Evolutionary conservation across 2,797 vertebrate species (phyloP).

Genomic region (Ibycter americanus): DNA sequence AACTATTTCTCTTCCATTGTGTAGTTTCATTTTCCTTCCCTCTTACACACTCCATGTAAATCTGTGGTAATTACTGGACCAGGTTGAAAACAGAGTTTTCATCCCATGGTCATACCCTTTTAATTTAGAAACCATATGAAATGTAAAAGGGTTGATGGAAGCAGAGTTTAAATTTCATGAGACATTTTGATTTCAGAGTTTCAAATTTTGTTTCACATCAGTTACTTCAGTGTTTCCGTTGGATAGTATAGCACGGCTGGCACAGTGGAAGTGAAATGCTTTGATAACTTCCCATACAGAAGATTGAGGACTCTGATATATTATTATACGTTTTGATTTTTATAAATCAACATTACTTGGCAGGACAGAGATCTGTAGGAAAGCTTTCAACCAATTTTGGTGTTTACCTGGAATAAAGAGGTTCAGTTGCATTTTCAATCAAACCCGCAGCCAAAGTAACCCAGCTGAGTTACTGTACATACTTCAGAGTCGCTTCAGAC

Average conservation of each 20-base stretch:
- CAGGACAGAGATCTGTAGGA: not conserved
- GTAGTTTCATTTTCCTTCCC: not conserved
- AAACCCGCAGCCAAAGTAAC: not conserved
- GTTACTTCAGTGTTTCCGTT: not conserved
- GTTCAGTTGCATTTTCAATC: not conserved
- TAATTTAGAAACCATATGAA: not conserved
- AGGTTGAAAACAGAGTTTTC: slow-evolving; percentile 14
- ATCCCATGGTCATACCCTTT: not conserved
- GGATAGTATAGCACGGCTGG: not conserved
- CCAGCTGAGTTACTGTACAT: not conserved
- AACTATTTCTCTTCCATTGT: not conserved
- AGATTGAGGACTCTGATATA: not conserved
- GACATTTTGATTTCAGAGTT: not conserved
- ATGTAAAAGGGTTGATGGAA: not conserved
- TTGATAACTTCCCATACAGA: not conserved
- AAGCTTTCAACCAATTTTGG: not conserved
- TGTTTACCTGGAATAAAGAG: not conserved
- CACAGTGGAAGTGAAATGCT: not conserved
- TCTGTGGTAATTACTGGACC: not conserved
- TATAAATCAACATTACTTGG: not conserved
- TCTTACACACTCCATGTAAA: not conserved
- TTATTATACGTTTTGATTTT: not conserved
- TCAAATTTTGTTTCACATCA: not conserved
- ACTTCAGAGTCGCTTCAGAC: not conserved
- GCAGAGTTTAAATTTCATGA: slow-evolving; percentile 2